Evolutionary conservation across 2,888 invertebrate genomes (phyloP).

Genomic region (Tetragnatha montana): DNA sequence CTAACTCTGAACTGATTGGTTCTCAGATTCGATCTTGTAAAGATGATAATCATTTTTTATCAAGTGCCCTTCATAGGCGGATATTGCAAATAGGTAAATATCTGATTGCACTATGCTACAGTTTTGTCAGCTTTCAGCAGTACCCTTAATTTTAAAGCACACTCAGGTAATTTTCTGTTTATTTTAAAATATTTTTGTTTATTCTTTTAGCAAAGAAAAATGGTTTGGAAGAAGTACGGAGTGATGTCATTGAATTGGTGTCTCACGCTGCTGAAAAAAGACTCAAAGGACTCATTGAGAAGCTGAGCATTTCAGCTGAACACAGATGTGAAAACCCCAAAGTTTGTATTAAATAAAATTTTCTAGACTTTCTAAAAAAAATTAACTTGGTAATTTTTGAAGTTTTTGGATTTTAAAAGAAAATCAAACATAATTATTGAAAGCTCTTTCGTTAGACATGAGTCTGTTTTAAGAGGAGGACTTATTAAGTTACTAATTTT

Average conservation of each 20-base stretch:
- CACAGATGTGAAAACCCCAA: slow-evolving; percentile 95
- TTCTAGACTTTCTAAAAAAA: not conserved
- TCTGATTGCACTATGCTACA: not conserved
- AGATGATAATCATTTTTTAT: slow-evolving; percentile 90
- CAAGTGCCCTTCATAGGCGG: slow-evolving; percentile 85
- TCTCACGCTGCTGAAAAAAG: slow-evolving; percentile 96
- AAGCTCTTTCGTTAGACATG: too few relatives aligned
- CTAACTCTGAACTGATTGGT: slow-evolving; percentile 89
- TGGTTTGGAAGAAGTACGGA: slow-evolving; percentile 88
- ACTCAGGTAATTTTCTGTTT: not conserved
- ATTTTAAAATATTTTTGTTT: slow-evolving; percentile 2
- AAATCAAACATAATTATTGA: too few relatives aligned
- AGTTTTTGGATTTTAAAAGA: too few relatives aligned
- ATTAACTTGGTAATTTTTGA: too few relatives aligned
- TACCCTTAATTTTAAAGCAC: not conserved
- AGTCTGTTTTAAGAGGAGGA: too few relatives aligned
- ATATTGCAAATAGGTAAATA: slow-evolving; percentile 84
- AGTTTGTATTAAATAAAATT: slow-evolving; percentile 77
- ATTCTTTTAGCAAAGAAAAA: slow-evolving; percentile 79
- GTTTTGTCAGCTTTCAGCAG: not conserved
- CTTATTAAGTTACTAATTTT: too few relatives aligned
- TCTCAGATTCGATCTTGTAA: slow-evolving; percentile 93
- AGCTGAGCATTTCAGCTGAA: slow-evolving; percentile 93
- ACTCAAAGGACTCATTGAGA: slow-evolving; percentile 91
- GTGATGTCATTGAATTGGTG: slow-evolving; percentile 91